phyloP scores from a whole-genome alignment of 2,888 invertebrate species.

The Arge pagana region DNA sequence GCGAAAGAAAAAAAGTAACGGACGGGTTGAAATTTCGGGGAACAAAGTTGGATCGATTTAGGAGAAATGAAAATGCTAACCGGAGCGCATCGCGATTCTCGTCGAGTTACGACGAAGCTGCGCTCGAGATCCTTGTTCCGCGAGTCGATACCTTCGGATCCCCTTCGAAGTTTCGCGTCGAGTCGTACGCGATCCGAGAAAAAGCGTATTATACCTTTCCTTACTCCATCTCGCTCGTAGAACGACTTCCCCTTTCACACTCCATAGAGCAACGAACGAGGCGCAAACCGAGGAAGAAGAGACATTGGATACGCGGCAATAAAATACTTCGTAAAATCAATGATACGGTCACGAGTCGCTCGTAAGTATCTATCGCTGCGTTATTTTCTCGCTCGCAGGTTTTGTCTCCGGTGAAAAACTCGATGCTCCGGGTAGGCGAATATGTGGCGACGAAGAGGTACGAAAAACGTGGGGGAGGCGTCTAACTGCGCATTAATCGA shows the following conservation, averaged over 20 bases:
- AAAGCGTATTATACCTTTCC: background rate
- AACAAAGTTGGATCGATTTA: too few species aligned
- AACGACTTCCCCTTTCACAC: background rate
- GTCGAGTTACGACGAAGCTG: too few species aligned
- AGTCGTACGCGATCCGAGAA: background rate
- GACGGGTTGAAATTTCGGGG: too few species aligned
- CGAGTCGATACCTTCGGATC: background rate
- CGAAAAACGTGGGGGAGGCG: background rate
- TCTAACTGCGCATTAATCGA: slow-evolving; percentile 10
- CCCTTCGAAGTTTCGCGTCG: background rate
- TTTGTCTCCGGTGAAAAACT: background rate
- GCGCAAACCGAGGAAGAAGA: background rate
- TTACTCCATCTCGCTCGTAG: background rate
- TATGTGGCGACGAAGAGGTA: background rate
- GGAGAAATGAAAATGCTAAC: too few species aligned
- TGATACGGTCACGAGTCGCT: background rate
- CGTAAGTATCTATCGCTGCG: background rate
- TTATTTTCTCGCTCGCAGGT: background rate
- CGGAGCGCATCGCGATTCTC: too few species aligned
- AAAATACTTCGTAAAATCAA: background rate
- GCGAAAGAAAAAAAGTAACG: too few species aligned
- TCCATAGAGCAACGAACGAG: slow-evolving; percentile 1
- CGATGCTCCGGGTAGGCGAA: background rate
- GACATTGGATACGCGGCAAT: background rate
- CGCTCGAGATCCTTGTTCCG: background rate